Percentiles rank a stretch among this genome's conserved stretches.
Conservation (phyloP, 2,797 vertebrate species). For the Spondyliosoma cantharus region DNA sequence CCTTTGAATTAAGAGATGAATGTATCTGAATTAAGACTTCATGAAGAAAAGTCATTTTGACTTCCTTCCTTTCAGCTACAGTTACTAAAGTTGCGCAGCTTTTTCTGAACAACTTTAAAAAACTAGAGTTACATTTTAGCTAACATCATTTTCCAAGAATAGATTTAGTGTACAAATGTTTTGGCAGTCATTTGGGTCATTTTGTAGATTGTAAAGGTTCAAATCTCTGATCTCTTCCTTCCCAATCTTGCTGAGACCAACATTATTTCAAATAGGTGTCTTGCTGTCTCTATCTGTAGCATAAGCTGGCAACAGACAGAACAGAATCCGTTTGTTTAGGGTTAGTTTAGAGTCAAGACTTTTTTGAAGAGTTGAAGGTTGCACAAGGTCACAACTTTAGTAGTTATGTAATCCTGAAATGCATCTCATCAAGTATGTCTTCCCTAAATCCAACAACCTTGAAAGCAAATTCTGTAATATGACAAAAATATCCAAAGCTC, state of each 20-base stretch:
- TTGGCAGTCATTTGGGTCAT: neutral
- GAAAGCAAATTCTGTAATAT: slow-evolving; percentile 32
- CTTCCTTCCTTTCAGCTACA: neutral
- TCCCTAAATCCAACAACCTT: slow-evolving; percentile 50
- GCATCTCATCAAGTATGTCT: slow-evolving; percentile 39
- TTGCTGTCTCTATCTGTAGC: neutral
- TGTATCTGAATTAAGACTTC: neutral
- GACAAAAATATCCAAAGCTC: slow-evolving; percentile 42
- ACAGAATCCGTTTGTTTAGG: slow-evolving; percentile 12
- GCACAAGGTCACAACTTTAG: slow-evolving; percentile 12
- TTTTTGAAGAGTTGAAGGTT: slow-evolving; percentile 34
- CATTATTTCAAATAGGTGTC: slow-evolving; percentile 19
- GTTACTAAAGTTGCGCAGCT: no score
- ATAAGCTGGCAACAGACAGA: neutral
- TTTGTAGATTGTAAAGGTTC: neutral
- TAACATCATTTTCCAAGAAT: neutral
- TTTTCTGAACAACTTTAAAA: neutral
- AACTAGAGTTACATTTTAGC: neutral
- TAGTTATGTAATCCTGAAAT: slow-evolving; percentile 59
- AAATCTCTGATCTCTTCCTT: slow-evolving; percentile 3
- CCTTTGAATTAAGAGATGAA: neutral
- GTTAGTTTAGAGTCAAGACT: slow-evolving; percentile 1
- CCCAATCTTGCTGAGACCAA: slow-evolving; percentile 6
- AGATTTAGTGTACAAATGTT: no score
- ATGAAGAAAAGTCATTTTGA: neutral